These are phyloP conservation scores for Leuctra nigra DNA, from an alignment of 2,888 invertebrate genomes.

Conservation along the genomic window DNA sequence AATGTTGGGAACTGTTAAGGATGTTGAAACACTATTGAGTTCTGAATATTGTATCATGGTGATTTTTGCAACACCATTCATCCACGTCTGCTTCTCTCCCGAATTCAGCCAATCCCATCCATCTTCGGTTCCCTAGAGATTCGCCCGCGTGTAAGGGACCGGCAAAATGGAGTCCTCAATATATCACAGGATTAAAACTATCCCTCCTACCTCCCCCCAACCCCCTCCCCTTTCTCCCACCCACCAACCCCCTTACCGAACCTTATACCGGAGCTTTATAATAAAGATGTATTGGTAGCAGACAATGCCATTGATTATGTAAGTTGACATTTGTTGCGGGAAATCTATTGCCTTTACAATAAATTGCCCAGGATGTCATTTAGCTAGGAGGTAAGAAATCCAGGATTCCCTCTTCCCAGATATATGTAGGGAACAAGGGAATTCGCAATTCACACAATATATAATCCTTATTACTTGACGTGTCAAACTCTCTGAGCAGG, in stretches of 20 bases:
- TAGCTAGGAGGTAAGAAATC: too few relatives aligned
- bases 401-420: too few relatives aligned
- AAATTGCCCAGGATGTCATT: too few relatives aligned
- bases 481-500: too few relatives aligned
- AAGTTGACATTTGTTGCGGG: not conserved
- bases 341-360: too few relatives aligned
- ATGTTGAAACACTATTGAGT: too few relatives aligned
- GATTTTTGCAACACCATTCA: too few relatives aligned
- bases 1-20: too few relatives aligned
- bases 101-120: slow-evolving; percentile 10
- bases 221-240: not conserved
- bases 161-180: slow-evolving; percentile 17
- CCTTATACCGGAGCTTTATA: not conserved
- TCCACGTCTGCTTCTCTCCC: not conserved
- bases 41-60: too few relatives aligned
- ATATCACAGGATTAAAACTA: slow-evolving; percentile 7
- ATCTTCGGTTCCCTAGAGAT: slow-evolving; percentile 1
- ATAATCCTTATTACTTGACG: too few relatives aligned
- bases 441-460: too few relatives aligned
- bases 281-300: slow-evolving; percentile 11
- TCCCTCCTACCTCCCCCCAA: not conserved
- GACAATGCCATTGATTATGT: slow-evolving; percentile 8
- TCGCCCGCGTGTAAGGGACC: slow-evolving; percentile 14
- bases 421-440: too few relatives aligned
- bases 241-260: not conserved